A percentile compares a stretch with the other conserved stretches of the same genome.
Evolutionary conservation across 2,797 vertebrate species (phyloP).

Genomic region (Anguilla pacifica): DNA sequence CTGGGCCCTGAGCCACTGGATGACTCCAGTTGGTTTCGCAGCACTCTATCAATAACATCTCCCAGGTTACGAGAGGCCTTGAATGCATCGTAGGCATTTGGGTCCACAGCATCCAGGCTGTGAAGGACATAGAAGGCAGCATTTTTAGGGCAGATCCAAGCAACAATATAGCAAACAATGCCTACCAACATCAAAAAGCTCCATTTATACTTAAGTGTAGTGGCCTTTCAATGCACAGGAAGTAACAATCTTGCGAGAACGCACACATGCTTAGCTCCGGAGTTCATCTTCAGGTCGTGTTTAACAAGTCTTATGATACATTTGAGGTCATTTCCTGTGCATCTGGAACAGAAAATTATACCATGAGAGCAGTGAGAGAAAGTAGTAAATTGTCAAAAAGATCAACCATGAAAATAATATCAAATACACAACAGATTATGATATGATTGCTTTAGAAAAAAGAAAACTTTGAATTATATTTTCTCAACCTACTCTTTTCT

Average conservation of each 20-base stretch:
- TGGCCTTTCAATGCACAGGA: not conserved
- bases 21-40: constrained; percentile 87
- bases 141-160: not conserved
- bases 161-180: not conserved
- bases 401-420: not conserved
- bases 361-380: not conserved
- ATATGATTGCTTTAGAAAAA: not conserved
- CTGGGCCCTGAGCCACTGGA: constrained; percentile 79
- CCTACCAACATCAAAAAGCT: not conserved
- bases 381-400: not conserved
- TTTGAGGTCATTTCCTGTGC: constrained; percentile 94
- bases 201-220: not conserved
- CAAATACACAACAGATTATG: not conserved
- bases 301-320: constrained; percentile 94
- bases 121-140: not conserved
- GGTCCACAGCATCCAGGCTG: constrained; percentile 93
- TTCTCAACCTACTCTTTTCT: not conserved
- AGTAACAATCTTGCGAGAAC: constrained; percentile 49
- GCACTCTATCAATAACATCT: constrained; percentile 90
- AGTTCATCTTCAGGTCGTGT: constrained; percentile 96
- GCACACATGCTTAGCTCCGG: constrained; percentile 97
- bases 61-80: constrained; percentile 95
- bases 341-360: constrained; percentile 67
- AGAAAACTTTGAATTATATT: not conserved
- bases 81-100: constrained; percentile 96